Conservation (phyloP, 2,113 vertebrate genomes). For the Pituophis catenifer region DNA sequence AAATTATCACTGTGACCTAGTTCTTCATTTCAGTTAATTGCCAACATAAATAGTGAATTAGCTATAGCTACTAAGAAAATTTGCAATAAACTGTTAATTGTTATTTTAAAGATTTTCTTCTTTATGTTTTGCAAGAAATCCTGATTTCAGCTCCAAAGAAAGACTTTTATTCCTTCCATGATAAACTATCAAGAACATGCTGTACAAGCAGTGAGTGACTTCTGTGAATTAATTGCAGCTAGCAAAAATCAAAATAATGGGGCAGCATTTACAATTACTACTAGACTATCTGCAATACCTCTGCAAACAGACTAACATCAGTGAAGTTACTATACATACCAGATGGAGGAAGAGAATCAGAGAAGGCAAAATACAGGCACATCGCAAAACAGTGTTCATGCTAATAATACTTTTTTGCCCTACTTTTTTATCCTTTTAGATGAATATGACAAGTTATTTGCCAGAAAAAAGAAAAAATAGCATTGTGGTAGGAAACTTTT, state of each 20-base stretch:
- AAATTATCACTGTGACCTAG: constrained; percentile 8
- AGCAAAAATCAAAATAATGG: neutral
- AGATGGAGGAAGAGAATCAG: constrained; percentile 19
- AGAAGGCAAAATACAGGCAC: constrained; percentile 55
- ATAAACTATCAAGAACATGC: neutral
- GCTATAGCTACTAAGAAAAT: constrained; percentile 12
- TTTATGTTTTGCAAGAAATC: neutral
- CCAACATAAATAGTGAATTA: constrained; percentile 1
- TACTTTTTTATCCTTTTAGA: neutral
- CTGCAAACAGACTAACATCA: neutral
- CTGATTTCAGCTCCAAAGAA: neutral
- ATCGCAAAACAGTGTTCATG: neutral
- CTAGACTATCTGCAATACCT: constrained; percentile 1
- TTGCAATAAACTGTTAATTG: constrained; percentile 25
- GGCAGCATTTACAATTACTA: neutral
- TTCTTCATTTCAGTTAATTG: constrained; percentile 13
- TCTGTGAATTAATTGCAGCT: neutral
- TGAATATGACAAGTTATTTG: neutral
- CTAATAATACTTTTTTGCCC: neutral
- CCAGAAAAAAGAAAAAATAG: neutral
- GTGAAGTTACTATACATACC: constrained; percentile 3
- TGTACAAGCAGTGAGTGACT: neutral
- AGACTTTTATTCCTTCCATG: neutral
- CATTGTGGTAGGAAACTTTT: neutral
- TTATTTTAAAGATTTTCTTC: neutral